Evolutionary conservation across 2,888 invertebrate genomes (phyloP).

Genomic region (Diplazon laetatorius): DNA sequence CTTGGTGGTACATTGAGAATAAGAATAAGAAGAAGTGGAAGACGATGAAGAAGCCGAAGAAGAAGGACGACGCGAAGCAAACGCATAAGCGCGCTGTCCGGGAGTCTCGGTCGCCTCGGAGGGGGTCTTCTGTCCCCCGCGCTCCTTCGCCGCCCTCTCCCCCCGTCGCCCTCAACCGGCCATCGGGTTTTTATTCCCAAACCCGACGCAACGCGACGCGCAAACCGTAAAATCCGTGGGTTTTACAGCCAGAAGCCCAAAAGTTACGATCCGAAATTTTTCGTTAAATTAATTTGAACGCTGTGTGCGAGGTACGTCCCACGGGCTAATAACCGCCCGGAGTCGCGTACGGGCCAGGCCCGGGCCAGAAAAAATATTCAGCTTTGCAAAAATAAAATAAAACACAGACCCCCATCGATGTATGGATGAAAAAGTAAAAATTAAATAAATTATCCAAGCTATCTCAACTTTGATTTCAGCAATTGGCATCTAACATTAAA

Average conservation of each 20-base stretch:
- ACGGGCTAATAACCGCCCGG: slow-evolving; percentile 52
- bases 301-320: slow-evolving; percentile 48
- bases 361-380: not conserved
- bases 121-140: slow-evolving; percentile 46
- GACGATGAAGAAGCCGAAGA: slow-evolving; percentile 5
- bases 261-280: slow-evolving; percentile 76
- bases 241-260: slow-evolving; percentile 71
- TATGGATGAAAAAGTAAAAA: slow-evolving; percentile 30
- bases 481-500: slow-evolving; percentile 47
- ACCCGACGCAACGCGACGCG: slow-evolving; percentile 49
- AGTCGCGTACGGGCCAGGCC: slow-evolving; percentile 35
- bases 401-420: not conserved
- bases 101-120: slow-evolving; percentile 62
- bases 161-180: too few species aligned
- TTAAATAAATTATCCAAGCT: slow-evolving; percentile 8
- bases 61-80: slow-evolving; percentile 34
- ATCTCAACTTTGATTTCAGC: slow-evolving; percentile 1
- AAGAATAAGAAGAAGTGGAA: slow-evolving; percentile 17
- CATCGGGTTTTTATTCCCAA: slow-evolving; percentile 39
- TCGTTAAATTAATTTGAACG: slow-evolving; percentile 76
- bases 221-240: slow-evolving; percentile 68
- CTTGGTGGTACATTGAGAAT: slow-evolving; percentile 29
- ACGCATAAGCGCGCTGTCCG: slow-evolving; percentile 60
- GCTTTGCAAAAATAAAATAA: slow-evolving; percentile 16
- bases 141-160: slow-evolving; percentile 28